Conservation (phyloP, 2,797 vertebrate species). For the Schizothorax lantsangensis region DNA sequence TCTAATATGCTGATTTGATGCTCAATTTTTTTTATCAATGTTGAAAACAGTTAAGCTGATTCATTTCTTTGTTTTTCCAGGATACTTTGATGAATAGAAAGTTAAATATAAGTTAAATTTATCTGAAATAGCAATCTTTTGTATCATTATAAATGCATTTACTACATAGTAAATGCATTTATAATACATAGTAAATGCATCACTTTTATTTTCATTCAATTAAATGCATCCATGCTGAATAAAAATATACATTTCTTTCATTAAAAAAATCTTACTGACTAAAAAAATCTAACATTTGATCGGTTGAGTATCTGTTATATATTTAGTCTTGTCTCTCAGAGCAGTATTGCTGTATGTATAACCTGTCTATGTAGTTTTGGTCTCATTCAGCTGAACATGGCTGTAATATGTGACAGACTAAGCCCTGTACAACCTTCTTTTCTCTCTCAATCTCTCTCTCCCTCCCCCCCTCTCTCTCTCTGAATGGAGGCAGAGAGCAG, state of each 20-base stretch:
- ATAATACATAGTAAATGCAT: too few species aligned
- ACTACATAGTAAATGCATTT: too few species aligned
- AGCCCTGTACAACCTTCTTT: slow-evolving; percentile 7
- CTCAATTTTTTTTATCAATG: neutral
- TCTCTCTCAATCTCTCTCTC: slow-evolving; percentile 4
- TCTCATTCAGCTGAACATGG: neutral
- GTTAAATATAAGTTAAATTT: neutral
- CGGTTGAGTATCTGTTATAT: neutral
- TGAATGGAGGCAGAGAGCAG: slow-evolving; percentile 58
- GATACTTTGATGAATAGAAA: neutral
- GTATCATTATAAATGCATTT: neutral
- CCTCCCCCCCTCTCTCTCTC: slow-evolving; percentile 10
- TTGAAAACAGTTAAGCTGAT: neutral
- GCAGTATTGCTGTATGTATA: neutral
- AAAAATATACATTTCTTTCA: neutral
- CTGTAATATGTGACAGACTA: slow-evolving; percentile 19
- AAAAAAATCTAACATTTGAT: neutral
- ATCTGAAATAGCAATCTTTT: neutral
- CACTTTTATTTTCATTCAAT: neutral
- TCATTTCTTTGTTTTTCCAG: neutral
- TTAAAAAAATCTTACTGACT: neutral
- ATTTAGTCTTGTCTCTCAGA: neutral
- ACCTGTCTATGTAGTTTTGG: neutral
- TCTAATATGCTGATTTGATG: neutral
- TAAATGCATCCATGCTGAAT: neutral